phyloP scores from a whole-genome alignment of 1,140 invertebrate genomes.

The Heterodera carotae region DNA sequence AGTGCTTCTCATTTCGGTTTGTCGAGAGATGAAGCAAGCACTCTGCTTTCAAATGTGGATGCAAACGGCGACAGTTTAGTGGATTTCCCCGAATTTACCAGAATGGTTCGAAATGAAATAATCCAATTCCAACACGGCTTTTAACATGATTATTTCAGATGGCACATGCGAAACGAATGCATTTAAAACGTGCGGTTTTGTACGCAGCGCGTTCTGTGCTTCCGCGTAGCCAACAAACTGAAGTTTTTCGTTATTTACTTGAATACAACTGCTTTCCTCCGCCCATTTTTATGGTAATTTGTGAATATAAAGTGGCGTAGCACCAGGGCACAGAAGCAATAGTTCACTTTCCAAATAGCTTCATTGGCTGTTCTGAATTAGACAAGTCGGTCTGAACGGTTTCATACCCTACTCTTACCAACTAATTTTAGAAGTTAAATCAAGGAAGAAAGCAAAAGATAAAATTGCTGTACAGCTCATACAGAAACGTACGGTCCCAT shows the following conservation, averaged over 20 bases:
- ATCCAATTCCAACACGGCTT: slow-evolving; percentile 13
- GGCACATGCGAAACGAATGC: slow-evolving; percentile 48
- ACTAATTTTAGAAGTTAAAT: no score
- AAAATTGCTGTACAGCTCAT: no score
- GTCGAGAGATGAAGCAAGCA: slow-evolving; percentile 34
- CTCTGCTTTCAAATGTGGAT: slow-evolving; percentile 41
- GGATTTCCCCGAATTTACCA: slow-evolving; percentile 51
- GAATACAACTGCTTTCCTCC: slow-evolving; percentile 57
- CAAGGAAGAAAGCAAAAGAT: no score
- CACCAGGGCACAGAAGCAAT: no score
- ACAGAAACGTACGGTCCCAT: no score
- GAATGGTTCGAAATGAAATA: slow-evolving; percentile 30
- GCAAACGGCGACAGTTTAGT: slow-evolving; percentile 43
- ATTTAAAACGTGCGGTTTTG: slow-evolving; percentile 40
- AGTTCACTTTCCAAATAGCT: no score
- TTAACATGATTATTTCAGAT: slow-evolving; percentile 29
- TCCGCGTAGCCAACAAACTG: slow-evolving; percentile 35
- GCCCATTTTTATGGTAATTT: slow-evolving; percentile 42
- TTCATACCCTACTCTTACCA: no score
- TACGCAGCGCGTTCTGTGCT: slow-evolving; percentile 51
- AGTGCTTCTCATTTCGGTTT: slow-evolving; percentile 38
- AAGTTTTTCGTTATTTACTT: slow-evolving; percentile 43
- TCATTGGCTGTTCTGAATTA: no score
- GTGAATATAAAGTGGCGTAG: background rate
- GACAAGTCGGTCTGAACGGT: no score